A percentile compares a stretch with the other conserved stretches of the same genome.
Conservation (phyloP, 2,888 invertebrate species). For the Mimas tiliae region DNA sequence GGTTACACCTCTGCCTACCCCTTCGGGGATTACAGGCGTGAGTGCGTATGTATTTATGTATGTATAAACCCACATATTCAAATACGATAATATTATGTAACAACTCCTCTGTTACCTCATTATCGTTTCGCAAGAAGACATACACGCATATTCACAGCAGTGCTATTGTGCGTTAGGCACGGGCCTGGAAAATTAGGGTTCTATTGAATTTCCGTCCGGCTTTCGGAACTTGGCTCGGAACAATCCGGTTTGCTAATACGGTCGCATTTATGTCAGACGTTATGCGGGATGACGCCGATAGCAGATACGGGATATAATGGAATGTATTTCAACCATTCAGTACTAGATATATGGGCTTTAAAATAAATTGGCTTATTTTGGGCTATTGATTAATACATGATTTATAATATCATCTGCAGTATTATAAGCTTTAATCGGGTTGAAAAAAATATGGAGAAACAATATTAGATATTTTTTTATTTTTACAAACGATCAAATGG, state of each 20-base stretch:
- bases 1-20: no score
- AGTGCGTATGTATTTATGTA: no score
- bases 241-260: slow-evolving; percentile 62
- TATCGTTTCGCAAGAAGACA: background rate
- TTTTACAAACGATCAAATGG: no score
- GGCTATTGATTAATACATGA: no score
- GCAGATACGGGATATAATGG: slow-evolving; percentile 27
- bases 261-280: slow-evolving; percentile 46
- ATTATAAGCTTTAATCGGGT: no score
- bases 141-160: slow-evolving; percentile 29
- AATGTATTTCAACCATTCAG: background rate
- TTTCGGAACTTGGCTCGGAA: slow-evolving; percentile 48
- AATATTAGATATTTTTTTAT: no score
- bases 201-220: slow-evolving; percentile 57
- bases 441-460: no score
- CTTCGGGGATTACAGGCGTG: no score
- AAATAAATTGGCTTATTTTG: background rate
- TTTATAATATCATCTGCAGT: no score
- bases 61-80: background rate
- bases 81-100: background rate
- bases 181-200: slow-evolving; percentile 56
- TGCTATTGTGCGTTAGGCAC: slow-evolving; percentile 44
- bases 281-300: slow-evolving; percentile 32
- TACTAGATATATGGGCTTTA: background rate
- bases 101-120: background rate